Evolutionary conservation across 2,888 invertebrate genomes (phyloP).

Genomic region (Lochmaea capreae): DNA sequence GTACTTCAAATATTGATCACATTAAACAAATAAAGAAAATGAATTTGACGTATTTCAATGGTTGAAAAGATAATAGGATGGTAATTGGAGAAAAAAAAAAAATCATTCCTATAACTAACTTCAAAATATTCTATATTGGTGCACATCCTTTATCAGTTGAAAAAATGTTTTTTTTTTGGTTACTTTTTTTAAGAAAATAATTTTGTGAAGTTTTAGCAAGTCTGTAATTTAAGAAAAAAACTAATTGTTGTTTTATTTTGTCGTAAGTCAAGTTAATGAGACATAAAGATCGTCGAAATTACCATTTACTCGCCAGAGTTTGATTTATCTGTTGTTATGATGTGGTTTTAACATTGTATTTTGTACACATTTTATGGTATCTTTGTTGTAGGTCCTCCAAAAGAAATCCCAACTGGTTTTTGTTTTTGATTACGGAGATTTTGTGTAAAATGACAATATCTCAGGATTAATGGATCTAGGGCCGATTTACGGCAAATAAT

Average conservation of each 20-base stretch:
- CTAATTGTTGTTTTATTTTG: constrained; percentile 8
- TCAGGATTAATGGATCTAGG: no score
- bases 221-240: constrained; percentile 8
- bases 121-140: no score
- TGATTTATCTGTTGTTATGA: constrained; percentile 4
- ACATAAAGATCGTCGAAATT: not conserved
- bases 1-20: constrained; percentile 19
- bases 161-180: no score
- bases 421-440: no score
- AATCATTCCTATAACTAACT: no score
- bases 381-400: not conserved
- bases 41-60: constrained; percentile 19
- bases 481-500: no score
- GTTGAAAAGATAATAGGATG: not conserved
- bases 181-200: constrained; percentile 1
- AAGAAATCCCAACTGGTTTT: no score
- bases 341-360: constrained; percentile 6
- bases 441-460: no score
- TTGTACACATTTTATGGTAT: not conserved
- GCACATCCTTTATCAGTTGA: no score
- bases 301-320: constrained; percentile 1
- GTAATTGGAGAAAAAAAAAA: no score
- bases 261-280: constrained; percentile 15
- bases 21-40: constrained; percentile 23
- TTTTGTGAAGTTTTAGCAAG: not conserved